Evolutionary conservation across 2,888 invertebrate genomes (phyloP), one percentile per base, ranked within the genome.

Genomic region (Euplexia lucipara): DNA sequence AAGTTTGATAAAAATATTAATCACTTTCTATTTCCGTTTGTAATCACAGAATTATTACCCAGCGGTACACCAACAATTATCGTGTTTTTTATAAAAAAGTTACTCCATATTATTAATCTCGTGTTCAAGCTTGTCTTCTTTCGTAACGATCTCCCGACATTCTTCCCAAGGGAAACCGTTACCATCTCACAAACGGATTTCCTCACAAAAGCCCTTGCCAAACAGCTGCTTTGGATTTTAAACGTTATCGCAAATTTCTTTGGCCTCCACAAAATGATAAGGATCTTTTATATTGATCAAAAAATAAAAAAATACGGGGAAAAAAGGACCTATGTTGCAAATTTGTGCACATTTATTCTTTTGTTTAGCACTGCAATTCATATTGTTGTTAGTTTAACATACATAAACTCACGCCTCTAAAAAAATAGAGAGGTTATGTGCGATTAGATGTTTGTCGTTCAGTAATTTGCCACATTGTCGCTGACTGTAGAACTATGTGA

Each of bases 191-290:
- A 52, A 45, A 57, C 69, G 56, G 54, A 39, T 77, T 77, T 62
- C 44, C 54, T 62, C 22, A 20, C 47, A 64, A 66, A 72, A 52
- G 42, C 73, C 67, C 69, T 68, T 76, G 69, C 59, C 77, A 75
- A 58, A 56, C 75, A 69, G 67, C 61, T 64, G 69, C 63, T 64
- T 72, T 76, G 56, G 73, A 60, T 59, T 77, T 80, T 76, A 76
- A 79, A 64, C 49, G 72, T 61, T 76, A 68, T 72, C 58, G 42
- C 37, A 41, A 61, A 58, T 59, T 75, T 75, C 63, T 68, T 61
- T 48, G 20, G 37, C 18, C 32, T 12, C 30, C 18, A 41, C 45
- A 60, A 77, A n/a, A 76, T 54, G 51, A 54, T 54, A 53, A 9
- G 30, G 16, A 62, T 70, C 41, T 72, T 41, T 76, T 62, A 58